Conservation (phyloP, 2,888 invertebrate species). For the Emesis russula region DNA sequence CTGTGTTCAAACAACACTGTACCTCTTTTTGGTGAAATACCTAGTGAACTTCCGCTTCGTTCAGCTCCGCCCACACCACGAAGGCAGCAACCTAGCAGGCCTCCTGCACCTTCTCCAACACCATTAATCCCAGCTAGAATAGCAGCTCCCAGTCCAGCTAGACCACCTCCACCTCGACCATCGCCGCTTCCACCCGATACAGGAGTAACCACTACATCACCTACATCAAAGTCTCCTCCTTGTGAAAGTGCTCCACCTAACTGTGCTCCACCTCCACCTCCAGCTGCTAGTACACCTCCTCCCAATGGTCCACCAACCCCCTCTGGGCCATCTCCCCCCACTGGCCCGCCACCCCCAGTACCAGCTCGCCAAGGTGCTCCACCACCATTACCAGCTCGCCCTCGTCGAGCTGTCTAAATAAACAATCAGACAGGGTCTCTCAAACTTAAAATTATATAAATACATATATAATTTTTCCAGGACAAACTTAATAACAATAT, state of each 20-base stretch:
- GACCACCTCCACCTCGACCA: constrained; percentile 96
- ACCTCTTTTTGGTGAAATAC: constrained; percentile 96
- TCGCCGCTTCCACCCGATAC: constrained; percentile 95
- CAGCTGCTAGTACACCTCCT: constrained; percentile 91
- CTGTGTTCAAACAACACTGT: constrained; percentile 98
- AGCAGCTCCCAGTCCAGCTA: constrained; percentile 95
- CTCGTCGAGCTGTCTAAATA: constrained; percentile 91
- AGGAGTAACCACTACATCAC: constrained; percentile 91
- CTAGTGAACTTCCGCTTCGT: constrained; percentile 92
- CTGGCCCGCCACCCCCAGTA: constrained; percentile 93
- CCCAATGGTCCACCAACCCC: constrained; percentile 93
- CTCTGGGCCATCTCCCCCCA: constrained; percentile 92
- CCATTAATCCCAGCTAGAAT: constrained; percentile 93
- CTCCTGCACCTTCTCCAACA: constrained; percentile 96
- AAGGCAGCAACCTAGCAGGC: constrained; percentile 96
- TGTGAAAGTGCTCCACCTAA: constrained; percentile 96
- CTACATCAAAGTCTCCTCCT: constrained; percentile 93
- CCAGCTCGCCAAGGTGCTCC: constrained; percentile 96
- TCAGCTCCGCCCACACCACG: constrained; percentile 94
- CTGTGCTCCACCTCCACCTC: constrained; percentile 96
- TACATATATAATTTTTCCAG: too few species aligned
- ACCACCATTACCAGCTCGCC: constrained; percentile 97
- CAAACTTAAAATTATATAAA: constrained; percentile 41
- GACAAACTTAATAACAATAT: too few species aligned
- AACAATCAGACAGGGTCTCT: constrained; percentile 2